Percentiles rank a stretch among this genome's conserved stretches.
These are phyloP conservation scores for Tetragonula carbonaria DNA, from an alignment of 2,888 invertebrate genomes.

Conservation along the genomic window DNA sequence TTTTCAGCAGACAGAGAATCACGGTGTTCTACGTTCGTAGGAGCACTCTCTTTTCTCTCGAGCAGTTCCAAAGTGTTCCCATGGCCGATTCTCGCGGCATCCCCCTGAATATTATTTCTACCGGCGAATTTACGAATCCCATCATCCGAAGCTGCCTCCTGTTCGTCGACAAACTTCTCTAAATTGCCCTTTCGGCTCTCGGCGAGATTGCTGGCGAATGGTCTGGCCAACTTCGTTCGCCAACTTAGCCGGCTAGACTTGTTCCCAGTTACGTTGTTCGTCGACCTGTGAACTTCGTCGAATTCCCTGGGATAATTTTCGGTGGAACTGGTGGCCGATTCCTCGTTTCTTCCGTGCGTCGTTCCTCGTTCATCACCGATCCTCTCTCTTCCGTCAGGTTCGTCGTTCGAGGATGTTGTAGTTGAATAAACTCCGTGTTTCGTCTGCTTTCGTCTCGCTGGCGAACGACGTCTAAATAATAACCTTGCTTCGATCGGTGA, in stretches of 20 bases:
- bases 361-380: slow-evolving; percentile 5
- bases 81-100: not conserved
- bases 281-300: not conserved
- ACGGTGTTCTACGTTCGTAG: not conserved
- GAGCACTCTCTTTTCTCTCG: not conserved
- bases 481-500: not conserved
- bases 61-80: not conserved
- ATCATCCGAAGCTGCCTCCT: too few relatives aligned
- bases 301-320: not conserved
- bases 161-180: not conserved
- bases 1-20: not conserved
- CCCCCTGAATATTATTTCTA: not conserved
- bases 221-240: slow-evolving; percentile 46
- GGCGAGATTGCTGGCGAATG: slow-evolving; percentile 15
- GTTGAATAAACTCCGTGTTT: not conserved
- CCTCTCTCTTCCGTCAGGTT: not conserved
- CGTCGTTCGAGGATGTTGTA: not conserved
- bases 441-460: not conserved
- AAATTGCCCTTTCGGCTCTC: not conserved
- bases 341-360: not conserved
- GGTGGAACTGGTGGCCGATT: too few relatives aligned
- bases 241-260: slow-evolving; percentile 1
- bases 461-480: not conserved
- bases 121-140: not conserved
- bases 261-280: not conserved